Base-by-base conservation (phyloP, 2,888 invertebrate species). In the Drosophila anomelani region DNA sequence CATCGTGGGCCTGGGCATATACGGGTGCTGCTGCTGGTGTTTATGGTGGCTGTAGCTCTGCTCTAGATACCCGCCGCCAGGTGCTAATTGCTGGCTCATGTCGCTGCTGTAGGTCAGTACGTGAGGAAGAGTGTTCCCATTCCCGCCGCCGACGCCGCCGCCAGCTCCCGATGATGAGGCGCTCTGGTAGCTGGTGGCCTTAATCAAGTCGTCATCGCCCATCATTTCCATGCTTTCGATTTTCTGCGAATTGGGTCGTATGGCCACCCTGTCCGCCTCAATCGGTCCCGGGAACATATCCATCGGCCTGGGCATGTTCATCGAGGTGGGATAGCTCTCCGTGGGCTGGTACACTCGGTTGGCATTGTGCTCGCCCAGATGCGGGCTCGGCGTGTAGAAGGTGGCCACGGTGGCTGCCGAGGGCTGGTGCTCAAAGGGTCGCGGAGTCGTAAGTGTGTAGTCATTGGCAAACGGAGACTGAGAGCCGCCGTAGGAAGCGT, bases 301-400 rank as follows among this genome's bases (percentile, higher is more conserved):
- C 61, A 82, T 74, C 0, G 90, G 88, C 1, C 81, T 67, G 4
- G 83, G 81, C 3, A 88, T 13, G 41, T 76, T 79, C 44, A 88
- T 34, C 0, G 88, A 85, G 0, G 86, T 82, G 13, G 89, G 87
- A 76, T 91, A 91, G 29, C 82, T 82, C 46, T 92, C 90, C 4
- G 73, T 73, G 34, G 84, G 64, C 43, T 91, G 85, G 56, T 90
- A 92, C 0, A 91, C 80, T 4, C 79, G 79, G 63, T 92, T 92
- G 6, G 88, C 91, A 74, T 92, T 92, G 3, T 89, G 75, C 32
- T 91, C 89, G 29, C 87, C 85, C 3, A 92, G 83, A 80, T 92
- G 92, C 2, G 92, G 91, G 76, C 90, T 92, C 1, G 91, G 90
- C 1, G 92, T 92, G 47, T 91, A 92, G 57, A 81, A 91, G 23